Evolutionary conservation across 53 echinoderm and acorn worm species (phyloP).

Genomic region (Arbacia lixula): DNA sequence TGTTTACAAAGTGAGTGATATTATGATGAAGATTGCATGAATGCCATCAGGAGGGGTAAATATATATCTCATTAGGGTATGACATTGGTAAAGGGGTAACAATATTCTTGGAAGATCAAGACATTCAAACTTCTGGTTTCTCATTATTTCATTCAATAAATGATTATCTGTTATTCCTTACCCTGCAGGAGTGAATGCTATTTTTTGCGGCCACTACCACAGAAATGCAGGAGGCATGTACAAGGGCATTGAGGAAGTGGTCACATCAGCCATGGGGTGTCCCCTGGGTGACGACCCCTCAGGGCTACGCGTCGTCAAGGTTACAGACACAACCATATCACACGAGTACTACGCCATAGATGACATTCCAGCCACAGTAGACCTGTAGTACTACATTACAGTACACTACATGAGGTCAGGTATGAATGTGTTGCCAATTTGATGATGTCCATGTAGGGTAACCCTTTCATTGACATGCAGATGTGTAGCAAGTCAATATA

Average conservation of each 20-base stretch:
- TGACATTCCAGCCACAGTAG: slow-evolving; percentile 71
- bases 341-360: slow-evolving; percentile 83
- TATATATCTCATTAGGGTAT: too few species aligned
- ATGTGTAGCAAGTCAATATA: too few species aligned
- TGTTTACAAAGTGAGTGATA: too few species aligned
- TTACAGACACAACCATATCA: slow-evolving; percentile 66
- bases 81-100: too few species aligned
- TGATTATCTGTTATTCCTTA: background rate
- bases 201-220: slow-evolving; percentile 97
- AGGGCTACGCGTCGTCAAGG: slow-evolving; percentile 85
- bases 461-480: background rate
- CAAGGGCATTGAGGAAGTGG: slow-evolving; percentile 86
- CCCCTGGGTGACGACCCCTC: slow-evolving; percentile 79
- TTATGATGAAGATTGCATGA: too few species aligned
- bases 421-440: background rate
- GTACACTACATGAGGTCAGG: background rate
- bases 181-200: slow-evolving; percentile 73
- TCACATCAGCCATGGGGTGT: slow-evolving; percentile 87
- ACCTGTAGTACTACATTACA: background rate
- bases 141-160: too few species aligned
- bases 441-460: too few species aligned
- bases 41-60: too few species aligned
- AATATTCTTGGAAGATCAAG: too few species aligned
- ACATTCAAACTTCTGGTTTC: too few species aligned
- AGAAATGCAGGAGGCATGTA: slow-evolving; percentile 90